phyloP scores from a whole-genome alignment of 2,113 vertebrate species.

The Craseonycteris thonglongyai region DNA sequence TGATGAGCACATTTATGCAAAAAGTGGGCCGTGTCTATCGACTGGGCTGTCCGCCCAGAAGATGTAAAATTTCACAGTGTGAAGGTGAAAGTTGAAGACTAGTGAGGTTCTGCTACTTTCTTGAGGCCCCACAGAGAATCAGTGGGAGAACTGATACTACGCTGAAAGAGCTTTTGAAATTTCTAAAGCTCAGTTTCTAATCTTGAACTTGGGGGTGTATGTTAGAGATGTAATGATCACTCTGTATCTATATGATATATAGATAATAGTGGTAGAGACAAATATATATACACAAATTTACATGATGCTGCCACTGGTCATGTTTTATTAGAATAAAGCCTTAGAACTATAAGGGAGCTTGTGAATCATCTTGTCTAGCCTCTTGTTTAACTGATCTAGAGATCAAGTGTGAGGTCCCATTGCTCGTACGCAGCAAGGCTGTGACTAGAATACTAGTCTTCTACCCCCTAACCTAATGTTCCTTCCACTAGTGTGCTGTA shows the following conservation, averaged over 20 bases:
- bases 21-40: neutral
- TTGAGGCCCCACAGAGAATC: neutral
- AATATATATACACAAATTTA: neutral
- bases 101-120: neutral
- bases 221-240: fast-evolving
- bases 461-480: neutral
- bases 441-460: neutral
- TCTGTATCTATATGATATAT: neutral
- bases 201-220: neutral
- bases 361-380: neutral
- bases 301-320: fast-evolving
- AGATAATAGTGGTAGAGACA: neutral
- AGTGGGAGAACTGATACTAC: neutral
- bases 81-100: neutral
- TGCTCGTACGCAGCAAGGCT: neutral
- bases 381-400: neutral
- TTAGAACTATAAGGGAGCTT: neutral
- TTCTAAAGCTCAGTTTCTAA: neutral
- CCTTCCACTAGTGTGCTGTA: neutral
- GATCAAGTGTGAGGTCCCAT: neutral
- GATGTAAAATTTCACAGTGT: neutral
- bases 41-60: neutral
- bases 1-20: neutral
- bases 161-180: neutral
- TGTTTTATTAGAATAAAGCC: neutral